Evolutionary conservation across 2,888 invertebrate species (phyloP).

Genomic region (Megaustenia siamemsis): DNA sequence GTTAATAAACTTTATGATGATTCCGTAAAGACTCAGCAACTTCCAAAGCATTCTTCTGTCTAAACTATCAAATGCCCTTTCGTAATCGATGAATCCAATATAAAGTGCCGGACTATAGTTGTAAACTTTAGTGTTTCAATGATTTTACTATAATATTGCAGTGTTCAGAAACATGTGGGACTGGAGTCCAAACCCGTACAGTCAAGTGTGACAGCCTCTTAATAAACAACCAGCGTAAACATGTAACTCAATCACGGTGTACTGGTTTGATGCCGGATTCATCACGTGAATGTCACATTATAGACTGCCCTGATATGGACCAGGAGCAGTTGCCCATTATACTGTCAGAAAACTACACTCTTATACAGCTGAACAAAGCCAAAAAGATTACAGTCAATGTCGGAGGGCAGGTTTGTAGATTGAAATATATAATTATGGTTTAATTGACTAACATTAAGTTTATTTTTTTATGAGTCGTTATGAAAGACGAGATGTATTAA

Average conservation of each 20-base stretch:
- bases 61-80: too few relatives aligned
- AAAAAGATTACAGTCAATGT: slow-evolving; percentile 65
- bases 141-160: slow-evolving; percentile 79
- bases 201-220: slow-evolving; percentile 85
- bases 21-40: too few relatives aligned
- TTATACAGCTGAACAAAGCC: slow-evolving; percentile 67
- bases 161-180: slow-evolving; percentile 94
- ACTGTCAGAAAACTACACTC: slow-evolving; percentile 67
- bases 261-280: slow-evolving; percentile 62
- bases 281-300: slow-evolving; percentile 64
- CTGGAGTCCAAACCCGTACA: slow-evolving; percentile 91
- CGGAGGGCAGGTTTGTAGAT: slow-evolving; percentile 63
- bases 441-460: too few relatives aligned
- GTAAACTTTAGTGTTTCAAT: too few relatives aligned
- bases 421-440: too few relatives aligned
- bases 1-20: too few relatives aligned
- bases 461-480: too few relatives aligned
- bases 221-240: slow-evolving; percentile 57
- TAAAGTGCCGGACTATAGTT: too few relatives aligned
- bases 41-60: too few relatives aligned
- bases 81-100: too few relatives aligned
- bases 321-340: slow-evolving; percentile 50
- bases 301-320: slow-evolving; percentile 63
- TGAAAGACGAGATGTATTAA: too few relatives aligned
- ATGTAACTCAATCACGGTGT: slow-evolving; percentile 65